Evolutionary conservation across 2,888 invertebrate genomes (phyloP), one percentile per base, ranked within the genome.

Genomic region (Acanthopleura granulata): DNA sequence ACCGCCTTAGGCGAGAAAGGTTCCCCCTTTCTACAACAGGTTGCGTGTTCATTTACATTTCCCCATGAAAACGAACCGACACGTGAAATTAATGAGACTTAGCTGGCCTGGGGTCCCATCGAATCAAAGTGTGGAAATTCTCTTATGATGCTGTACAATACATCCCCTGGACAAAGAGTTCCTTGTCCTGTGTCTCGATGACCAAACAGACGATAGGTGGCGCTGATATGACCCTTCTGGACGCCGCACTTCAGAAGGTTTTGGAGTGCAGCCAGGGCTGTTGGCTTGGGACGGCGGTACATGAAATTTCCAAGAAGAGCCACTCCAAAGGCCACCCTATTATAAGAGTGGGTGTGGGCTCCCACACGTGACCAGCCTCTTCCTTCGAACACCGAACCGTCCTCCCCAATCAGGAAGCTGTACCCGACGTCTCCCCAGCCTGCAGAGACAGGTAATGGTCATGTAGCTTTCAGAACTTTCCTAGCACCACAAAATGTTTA

Each of bases 371-470:
- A 93, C 95, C 95, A 96, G 0, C 94, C 94, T 6, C 95, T 93
- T 0, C 94, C 95, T 80, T 92, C 93, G 87, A 95, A 95, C 0
- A 93, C 94, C 14, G 93, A 92, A 0, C 95, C 95, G 85, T 95
- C 95, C 6, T 95, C 95, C 0, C 95, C 95, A 1, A 96, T 93
- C 1, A 96, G 90, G 82, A 95, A 96, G 86, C 95, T 96, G 77
- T 88, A 88, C 6, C 81, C 85, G 61, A 87, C 83, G 74, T 87
- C 87, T 61, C 80, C 76, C 79, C 80, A 84, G 29, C 80, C 84
- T 84, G 66, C 18, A 75, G 62, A 49, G 70, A 15, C n/a, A 40
- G 27, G 22, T 49, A n/a, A 69, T 30, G n/a, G 15, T 40, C 4
- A 9, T 6, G 40, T 6, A 40, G 40, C 40, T 40, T 3, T 40